phyloP scores from a whole-genome alignment of 2,888 invertebrate species.

The Aricia artaxerxes region DNA sequence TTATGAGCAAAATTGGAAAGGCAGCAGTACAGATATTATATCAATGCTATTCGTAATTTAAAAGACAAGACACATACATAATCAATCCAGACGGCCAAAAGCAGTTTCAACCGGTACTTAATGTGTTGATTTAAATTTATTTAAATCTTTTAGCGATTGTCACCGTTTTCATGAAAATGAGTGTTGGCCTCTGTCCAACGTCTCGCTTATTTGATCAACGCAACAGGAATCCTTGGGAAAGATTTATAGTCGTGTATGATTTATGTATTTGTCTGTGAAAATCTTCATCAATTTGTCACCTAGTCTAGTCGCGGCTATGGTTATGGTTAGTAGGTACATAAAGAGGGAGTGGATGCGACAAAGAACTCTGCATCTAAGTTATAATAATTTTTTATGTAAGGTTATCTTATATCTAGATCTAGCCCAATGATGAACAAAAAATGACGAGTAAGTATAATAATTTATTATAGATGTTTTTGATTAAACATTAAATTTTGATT shows the following conservation, averaged over 20 bases:
- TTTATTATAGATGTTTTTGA: too few relatives aligned
- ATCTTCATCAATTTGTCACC: conserved; percentile 22
- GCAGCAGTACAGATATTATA: too few relatives aligned
- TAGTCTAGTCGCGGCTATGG: too few relatives aligned
- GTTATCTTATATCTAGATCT: too few relatives aligned
- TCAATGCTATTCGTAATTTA: not conserved
- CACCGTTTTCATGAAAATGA: not conserved
- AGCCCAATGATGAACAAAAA: too few relatives aligned
- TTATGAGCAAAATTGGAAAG: too few relatives aligned
- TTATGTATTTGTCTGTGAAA: conserved; percentile 25
- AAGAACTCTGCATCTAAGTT: too few relatives aligned
- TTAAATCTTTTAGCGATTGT: conserved; percentile 1
- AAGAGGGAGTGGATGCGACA: too few relatives aligned
- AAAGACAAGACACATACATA: not conserved
- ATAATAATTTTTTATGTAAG: too few relatives aligned
- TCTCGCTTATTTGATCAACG: conserved; percentile 15
- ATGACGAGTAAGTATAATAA: too few relatives aligned
- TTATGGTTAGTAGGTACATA: too few relatives aligned
- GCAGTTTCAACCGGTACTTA: not conserved
- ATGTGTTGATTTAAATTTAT: conserved; percentile 15
- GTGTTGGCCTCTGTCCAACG: conserved; percentile 3
- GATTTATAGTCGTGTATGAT: conserved; percentile 1
- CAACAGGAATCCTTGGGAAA: conserved; percentile 15
- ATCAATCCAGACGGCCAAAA: not conserved
- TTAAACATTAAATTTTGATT: too few relatives aligned